Evolutionary conservation across 2,797 vertebrate genomes (phyloP), one percentile per base, ranked within the genome.

Genomic region (Oryzias sinensis): DNA sequence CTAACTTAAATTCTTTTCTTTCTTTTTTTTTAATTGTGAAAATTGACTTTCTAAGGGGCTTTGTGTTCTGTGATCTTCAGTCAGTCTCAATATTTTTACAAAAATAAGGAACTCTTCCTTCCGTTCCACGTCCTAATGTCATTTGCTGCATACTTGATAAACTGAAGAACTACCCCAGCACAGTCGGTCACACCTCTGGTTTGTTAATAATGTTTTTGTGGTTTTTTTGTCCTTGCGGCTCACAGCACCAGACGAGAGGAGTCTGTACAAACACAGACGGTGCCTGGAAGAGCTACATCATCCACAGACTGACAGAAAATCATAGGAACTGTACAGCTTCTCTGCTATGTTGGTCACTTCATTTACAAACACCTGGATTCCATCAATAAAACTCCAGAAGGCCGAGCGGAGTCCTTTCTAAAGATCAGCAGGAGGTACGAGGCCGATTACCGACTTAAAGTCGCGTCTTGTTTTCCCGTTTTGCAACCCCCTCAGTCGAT

Each of bases 301-400:
- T 68, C 29, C 61, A 52, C 53, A 62, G 57, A 68, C 42, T 25
- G 65, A 78, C 72, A 61, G 56, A 49, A 56, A 49, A 60, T 44
- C 37, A 8, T 24, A 22, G 53, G 11, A 50, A 69, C 65, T 77
- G 68, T 76, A 74, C 76, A 79, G 74, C 76, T 72, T 58, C 65
- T 76, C 70, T 64, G 66, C 63, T 68, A 74, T 44, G 27, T 51
- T 40, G 49, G 50, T 70, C 33, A 65, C 37, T 24, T 27, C 25
- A 55, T 54, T 25, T 62, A 56, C 69, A 73, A 77, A 76, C 65
- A 52, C 41, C 76, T 58, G 53, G 56, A 66, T 59, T 68, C 55
- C 65, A 69, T 69, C 69, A 53, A 45, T 56, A 52, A 65, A 66
- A 51, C 42, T 50, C 24, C n/a, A 20, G 44, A 51, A 22, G n/a